Base-by-base conservation (phyloP, 2,888 invertebrate species). In the Drosophila sordidula region DNA sequence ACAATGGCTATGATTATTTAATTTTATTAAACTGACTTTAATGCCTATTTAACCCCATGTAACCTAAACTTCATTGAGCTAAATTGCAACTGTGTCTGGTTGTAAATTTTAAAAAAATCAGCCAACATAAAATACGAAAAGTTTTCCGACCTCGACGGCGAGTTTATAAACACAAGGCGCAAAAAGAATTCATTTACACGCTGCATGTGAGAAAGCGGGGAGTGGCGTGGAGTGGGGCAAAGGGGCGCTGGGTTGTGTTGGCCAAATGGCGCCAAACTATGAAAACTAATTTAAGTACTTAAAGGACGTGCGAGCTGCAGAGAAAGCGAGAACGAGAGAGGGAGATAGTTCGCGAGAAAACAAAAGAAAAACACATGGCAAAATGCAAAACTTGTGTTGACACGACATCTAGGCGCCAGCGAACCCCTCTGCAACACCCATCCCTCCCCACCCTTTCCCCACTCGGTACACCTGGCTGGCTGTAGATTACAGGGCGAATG, bases 251-350 rank as follows among this genome's bases (percentile, higher is more conserved):
- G 50, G 29, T 34, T 39, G 46, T 9, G 46, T 57, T 36, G 49
- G 46, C 61, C 67, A 73, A 73, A 73, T 67, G 73, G 70, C 62
- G 75, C 64, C 74, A 78, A 82, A 85, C 78, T 83, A 83, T 83
- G 86, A 85, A 85, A 83, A 83, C 86, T 83, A 82, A 80, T 83
- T 83, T 83, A 85, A 82, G 73, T 82, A 78, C 75, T 85, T 85
- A 74, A 72, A 67, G 59, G 65, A 55, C 56, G 68, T 52, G 66
- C 59, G 39, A 32, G 38, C 45, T 18, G 50, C 38, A 45, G 44
- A 22, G 34, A n/a, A 2, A 51, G 11, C 36, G 32, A n/a, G 41
- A 22, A 11, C 9, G 9, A 4, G 4, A 38, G 34, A 11, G 18
- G 32, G 41, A 25, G 41, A 11, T 36, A 22, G 38, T 12, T 29